These are phyloP conservation scores for Bolinopsis microptera DNA, from an alignment of 37 sponge, comb jelly and placozoan species.

Conservation along the genomic window DNA sequence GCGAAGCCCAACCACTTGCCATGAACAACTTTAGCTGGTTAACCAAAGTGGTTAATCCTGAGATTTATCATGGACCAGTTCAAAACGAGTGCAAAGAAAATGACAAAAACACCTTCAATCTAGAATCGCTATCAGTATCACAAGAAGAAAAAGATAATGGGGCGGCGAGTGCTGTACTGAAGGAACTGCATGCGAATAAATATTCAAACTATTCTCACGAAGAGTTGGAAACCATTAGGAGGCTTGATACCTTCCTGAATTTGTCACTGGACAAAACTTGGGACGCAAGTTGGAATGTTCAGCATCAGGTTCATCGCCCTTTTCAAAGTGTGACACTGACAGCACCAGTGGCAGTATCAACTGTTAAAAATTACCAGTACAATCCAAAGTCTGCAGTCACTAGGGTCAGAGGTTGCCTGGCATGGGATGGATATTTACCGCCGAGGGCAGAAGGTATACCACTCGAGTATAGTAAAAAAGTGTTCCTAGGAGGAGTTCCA, in stretches of 20 bases:
- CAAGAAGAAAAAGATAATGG: neutral
- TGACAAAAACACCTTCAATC: too few relatives aligned
- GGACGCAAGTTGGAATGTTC: neutral
- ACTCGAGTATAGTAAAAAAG: conserved; percentile 13
- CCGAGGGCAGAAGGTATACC: conserved; percentile 6
- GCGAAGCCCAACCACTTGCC: neutral
- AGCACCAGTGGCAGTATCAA: neutral
- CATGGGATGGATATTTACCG: conserved; percentile 53
- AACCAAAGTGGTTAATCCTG: too few relatives aligned
- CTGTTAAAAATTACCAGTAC: conserved; percentile 35
- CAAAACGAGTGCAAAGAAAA: neutral
- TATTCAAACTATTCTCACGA: neutral
- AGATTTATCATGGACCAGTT: too few relatives aligned
- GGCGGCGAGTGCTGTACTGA: neutral
- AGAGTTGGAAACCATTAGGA: conserved; percentile 16
- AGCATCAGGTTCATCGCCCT: neutral
- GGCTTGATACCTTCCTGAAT: conserved; percentile 41
- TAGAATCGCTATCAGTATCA: neutral
- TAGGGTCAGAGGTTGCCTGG: conserved; percentile 22
- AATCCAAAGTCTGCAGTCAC: conserved; percentile 44
- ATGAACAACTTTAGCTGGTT: neutral
- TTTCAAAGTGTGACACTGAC: neutral
- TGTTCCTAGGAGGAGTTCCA: conserved; percentile 57
- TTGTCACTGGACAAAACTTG: conserved; percentile 30
- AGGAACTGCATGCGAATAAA: neutral